phyloP scores from a whole-genome alignment of 2,113 vertebrate genomes.

The Tauraco erythrolophus region DNA sequence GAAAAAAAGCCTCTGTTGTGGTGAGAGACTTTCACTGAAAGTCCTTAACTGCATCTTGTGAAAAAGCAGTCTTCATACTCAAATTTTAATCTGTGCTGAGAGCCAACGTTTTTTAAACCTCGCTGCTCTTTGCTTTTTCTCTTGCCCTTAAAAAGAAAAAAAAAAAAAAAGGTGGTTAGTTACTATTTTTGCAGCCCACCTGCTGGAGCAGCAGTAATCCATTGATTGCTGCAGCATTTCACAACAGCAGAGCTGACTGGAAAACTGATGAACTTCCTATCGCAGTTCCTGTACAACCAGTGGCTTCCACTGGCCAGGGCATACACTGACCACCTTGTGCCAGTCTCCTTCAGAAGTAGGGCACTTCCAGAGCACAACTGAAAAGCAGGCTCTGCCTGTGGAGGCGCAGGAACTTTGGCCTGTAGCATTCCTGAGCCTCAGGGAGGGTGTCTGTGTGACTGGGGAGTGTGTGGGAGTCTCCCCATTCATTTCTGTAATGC shows the following conservation, averaged over 20 bases:
- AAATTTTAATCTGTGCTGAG: slow-evolving; percentile 65
- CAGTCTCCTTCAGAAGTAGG: background rate
- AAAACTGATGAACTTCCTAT: background rate
- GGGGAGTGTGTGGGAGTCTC: rapidly evolving
- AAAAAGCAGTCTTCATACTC: background rate
- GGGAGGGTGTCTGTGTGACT: rapidly evolving
- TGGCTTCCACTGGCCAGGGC: background rate
- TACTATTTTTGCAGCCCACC: background rate
- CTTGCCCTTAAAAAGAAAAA: slow-evolving; percentile 67
- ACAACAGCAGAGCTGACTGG: background rate
- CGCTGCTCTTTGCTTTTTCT: slow-evolving; percentile 81
- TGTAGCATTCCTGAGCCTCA: rapidly evolving
- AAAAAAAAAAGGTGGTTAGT: background rate
- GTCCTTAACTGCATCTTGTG: background rate
- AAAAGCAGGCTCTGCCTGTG: background rate
- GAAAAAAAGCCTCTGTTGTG: background rate
- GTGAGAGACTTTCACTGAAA: background rate
- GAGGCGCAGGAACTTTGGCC: background rate
- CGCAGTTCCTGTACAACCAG: rapidly evolving
- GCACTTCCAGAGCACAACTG: background rate
- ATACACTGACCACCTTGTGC: no score
- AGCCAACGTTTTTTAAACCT: slow-evolving; percentile 85
- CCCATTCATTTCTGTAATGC: rapidly evolving
- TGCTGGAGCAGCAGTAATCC: background rate
- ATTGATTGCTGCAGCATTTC: background rate